Evolutionary conservation across 1,140 invertebrate genomes (phyloP).

Genomic region (Drosophila arizonae): DNA sequence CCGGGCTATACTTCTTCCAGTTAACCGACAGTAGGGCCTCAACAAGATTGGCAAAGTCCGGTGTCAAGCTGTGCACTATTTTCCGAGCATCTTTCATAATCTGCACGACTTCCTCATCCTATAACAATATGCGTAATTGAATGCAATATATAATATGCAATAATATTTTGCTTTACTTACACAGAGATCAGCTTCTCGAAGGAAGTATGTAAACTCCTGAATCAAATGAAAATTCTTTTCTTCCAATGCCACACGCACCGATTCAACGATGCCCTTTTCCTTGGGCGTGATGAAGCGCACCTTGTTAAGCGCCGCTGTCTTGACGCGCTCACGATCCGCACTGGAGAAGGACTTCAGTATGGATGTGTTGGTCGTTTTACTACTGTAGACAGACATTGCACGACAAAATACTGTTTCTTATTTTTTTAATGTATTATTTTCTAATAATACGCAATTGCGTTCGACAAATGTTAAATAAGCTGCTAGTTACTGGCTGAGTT

Average conservation of each 20-base stretch:
- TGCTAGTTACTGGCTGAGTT: background rate
- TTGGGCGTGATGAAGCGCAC: conserved; percentile 67
- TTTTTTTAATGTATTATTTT: conserved; percentile 31
- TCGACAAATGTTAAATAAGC: background rate
- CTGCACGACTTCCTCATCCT: conserved; percentile 85
- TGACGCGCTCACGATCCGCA: conserved; percentile 63
- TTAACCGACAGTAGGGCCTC: conserved; percentile 85
- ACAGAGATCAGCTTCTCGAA: conserved; percentile 55
- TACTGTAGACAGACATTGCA: conserved; percentile 71
- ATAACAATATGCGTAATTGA: conserved; percentile 5
- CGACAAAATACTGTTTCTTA: background rate
- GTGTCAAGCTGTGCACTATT: conserved; percentile 85
- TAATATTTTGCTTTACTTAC: conserved; percentile 42
- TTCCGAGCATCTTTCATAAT: conserved; percentile 84
- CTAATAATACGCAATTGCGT: conserved; percentile 41
- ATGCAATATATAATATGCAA: background rate
- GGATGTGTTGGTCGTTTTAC: conserved; percentile 62
- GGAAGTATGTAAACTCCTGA: conserved; percentile 66
- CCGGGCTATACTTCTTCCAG: conserved; percentile 84
- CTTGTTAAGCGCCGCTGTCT: conserved; percentile 64
- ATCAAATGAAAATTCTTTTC: conserved; percentile 61
- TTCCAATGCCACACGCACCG: conserved; percentile 55
- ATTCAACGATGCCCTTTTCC: conserved; percentile 62
- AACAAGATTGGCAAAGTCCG: conserved; percentile 85
- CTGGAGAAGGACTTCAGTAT: conserved; percentile 67